Evolutionary conservation across 2,888 invertebrate species (phyloP), one percentile per base, ranked within the genome.

Genomic region (Bombylius discolor): DNA sequence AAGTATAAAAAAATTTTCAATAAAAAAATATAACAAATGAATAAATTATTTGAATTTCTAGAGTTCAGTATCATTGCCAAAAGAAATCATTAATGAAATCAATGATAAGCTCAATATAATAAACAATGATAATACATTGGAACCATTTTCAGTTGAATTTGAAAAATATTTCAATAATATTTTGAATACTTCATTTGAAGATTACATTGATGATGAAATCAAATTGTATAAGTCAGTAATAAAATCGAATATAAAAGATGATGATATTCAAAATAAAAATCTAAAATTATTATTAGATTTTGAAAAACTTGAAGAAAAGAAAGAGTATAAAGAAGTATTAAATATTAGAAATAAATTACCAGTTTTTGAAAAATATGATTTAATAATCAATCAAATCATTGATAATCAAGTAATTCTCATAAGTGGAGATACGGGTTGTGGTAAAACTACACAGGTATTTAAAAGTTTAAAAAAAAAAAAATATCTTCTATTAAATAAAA

Each of bases 401-500:
- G 68, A 78, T 3, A 83, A 89, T 74, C 89, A 89, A 75, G 82
- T 90, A 31, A 70, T 85, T 52, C 79, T 89, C 0, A 81, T 89
- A 14, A 86, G 86, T 65, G 89, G 89, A 32, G 88, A 88, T 68
- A 89, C 88, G 46, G 93, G 95, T 0, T 95, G 94, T 77, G 95
- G 95, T 6, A 96, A 96, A 76, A 95, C 94, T 7, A 96, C 95
- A 4, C 93, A 93, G 76, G 78, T 78, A 23, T n/a, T n/a, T n/a
- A n/a, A n/a, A n/a, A n/a, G n/a, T n/a, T n/a, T n/a, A n/a, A n/a
- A n/a, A n/a, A n/a, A n/a, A n/a, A n/a, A n/a, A n/a, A 45, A 44
- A 14, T 23, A 23, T 23, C 23, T 23, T 23, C 23, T 23, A 23
- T 23, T 23, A 23, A 23, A 23, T 23, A 23, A 23, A 23, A 23